Evolutionary conservation across 1,140 invertebrate genomes (phyloP), one percentile per base, ranked within the genome.

Genomic region (Lasaia peninsularis): DNA sequence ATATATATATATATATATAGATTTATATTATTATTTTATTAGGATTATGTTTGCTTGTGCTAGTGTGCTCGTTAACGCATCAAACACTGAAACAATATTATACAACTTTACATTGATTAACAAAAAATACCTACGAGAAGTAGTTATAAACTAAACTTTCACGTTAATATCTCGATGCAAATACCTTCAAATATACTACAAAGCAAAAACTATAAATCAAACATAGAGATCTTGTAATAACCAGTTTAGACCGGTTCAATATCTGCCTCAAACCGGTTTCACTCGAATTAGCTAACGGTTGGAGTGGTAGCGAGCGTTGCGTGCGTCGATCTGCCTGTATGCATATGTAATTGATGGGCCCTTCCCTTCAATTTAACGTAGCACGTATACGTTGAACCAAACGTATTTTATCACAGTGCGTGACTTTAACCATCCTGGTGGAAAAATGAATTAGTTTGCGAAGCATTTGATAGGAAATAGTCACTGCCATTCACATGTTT

Each of bases 321-420:
- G 71, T 79, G 70, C 64, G 12, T 50, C 51, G 56, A 62, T 57
- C 63, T 65, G 62, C 58, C 69, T 73, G 67, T 80, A 75, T 75
- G 74, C 73, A 80, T 80, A 75, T 70, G 71, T 80, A 78, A 78
- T 80, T 73, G 75, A 72, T 71, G 64, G 63, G 66, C 70, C 59
- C 68, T 76, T 73, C 69, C 71, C 72, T 69, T 72, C 78, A 78
- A 78, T 80, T 80, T 77, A 71, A 71, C 69, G 51, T 58, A 59
- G 66, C 67, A 67, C 65, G 65, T 58, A 68, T 59, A 63, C 54
- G 58, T 60, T 63, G 34, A 67, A 18, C 58, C 50, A 57, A 63
- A 62, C 63, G 55, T 67, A 69, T 69, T 71, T 69, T 64, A 72
- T 56, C 58, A 66, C 59, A 62, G 60, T 56, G 40, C 40, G 56